A percentile compares a stretch with the other conserved stretches of the same genome.
These are phyloP conservation scores for Lutjanus campechanus DNA, from an alignment of 2,797 vertebrate species.

Conservation along the genomic window DNA sequence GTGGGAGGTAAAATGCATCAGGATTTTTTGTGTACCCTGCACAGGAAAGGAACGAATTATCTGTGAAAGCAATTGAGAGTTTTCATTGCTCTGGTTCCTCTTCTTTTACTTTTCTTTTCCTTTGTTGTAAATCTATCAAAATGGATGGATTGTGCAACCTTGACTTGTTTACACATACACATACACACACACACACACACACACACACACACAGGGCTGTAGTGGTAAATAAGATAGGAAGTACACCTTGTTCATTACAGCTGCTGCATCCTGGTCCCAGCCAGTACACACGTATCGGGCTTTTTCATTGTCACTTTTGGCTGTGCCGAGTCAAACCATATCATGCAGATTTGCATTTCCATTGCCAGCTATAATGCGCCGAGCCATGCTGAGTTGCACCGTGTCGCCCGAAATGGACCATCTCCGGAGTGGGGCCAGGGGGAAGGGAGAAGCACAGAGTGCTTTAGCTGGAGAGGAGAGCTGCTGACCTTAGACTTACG, in stretches of 20 bases:
- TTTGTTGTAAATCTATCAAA: conserved; percentile 5
- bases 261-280: background rate
- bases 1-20: conserved; percentile 22
- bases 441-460: background rate
- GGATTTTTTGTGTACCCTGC: background rate
- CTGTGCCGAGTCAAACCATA: too few species aligned
- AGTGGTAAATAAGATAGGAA: conserved; percentile 6
- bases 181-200: background rate
- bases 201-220: background rate
- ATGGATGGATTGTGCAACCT: conserved; percentile 8
- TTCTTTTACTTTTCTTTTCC: conserved; percentile 17
- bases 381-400: background rate
- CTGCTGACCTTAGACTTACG: background rate
- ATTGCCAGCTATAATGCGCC: too few species aligned
- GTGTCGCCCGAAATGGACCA: too few species aligned
- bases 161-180: conserved; percentile 19
- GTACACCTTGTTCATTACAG: background rate
- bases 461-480: background rate
- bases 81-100: background rate
- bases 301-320: too few species aligned
- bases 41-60: conserved; percentile 7
- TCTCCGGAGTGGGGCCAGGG: too few species aligned
- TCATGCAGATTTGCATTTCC: too few species aligned
- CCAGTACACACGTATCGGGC: background rate
- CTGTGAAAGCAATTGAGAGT: conserved; percentile 16